Percentiles rank a stretch among this genome's conserved stretches.
phyloP scores from a whole-genome alignment of 2,113 vertebrate species.

The Dromas ardeola region DNA sequence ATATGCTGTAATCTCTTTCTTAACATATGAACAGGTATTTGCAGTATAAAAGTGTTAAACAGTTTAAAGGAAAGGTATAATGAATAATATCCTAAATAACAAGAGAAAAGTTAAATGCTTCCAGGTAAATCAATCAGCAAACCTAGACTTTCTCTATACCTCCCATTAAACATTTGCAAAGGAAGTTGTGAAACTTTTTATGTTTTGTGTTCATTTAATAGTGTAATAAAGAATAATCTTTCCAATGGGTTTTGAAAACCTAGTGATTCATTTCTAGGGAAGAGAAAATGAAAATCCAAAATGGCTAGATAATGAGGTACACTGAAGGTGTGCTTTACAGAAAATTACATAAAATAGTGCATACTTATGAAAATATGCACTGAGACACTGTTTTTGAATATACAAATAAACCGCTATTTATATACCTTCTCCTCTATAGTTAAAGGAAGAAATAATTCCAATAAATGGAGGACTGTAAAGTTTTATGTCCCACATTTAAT shows the following conservation, averaged over 20 bases:
- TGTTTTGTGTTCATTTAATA: not conserved
- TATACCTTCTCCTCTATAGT: not conserved
- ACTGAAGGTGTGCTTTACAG: not conserved
- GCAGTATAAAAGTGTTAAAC: not conserved
- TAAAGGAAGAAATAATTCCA: conserved; percentile 16
- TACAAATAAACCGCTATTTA: not conserved
- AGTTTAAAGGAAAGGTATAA: not conserved
- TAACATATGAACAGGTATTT: not conserved
- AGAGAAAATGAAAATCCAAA: not conserved
- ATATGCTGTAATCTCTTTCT: not conserved
- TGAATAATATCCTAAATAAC: not conserved
- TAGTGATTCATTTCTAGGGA: not conserved
- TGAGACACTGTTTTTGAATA: not conserved
- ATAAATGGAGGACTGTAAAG: conserved; percentile 9
- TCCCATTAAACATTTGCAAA: not conserved
- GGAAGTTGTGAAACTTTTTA: not conserved
- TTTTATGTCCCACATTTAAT: conserved; percentile 25
- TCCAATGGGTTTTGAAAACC: not conserved
- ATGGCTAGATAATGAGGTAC: not conserved
- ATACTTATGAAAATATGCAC: not conserved
- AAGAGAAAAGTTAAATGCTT: not conserved
- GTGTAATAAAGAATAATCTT: not conserved
- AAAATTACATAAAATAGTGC: not conserved
- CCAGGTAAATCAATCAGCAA: not conserved
- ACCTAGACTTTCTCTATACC: not conserved